Evolutionary conservation across 2,113 vertebrate genomes (phyloP), one percentile per base, ranked within the genome.

Genomic region (Hassar affinis): DNA sequence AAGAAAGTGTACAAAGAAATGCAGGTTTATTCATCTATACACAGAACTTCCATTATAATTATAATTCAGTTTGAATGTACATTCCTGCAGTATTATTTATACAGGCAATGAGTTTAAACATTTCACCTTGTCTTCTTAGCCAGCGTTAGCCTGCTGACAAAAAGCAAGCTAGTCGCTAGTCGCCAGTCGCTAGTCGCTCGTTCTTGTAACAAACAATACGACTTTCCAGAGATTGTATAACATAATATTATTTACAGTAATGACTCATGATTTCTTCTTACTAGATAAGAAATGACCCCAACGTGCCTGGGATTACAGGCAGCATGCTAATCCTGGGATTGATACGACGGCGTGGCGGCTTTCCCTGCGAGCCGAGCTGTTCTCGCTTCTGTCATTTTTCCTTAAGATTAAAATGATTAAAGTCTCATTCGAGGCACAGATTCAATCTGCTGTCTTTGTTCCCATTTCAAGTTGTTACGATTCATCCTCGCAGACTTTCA

Each of bases 381-480:
- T 11, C 12, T 30, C 14, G 14, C 61, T 64, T 64, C 14, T 64
- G 14, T 71, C 22, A 71, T 45, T 47, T 45, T 38, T 42, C 35
- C 35, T 42, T 10, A 20, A 42, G 35, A 38, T 22, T 10, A 22
- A 38, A 6, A 1, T 42, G 35, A 68, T 68, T 71, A 74, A 74
- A 27, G 12, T 27, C 69, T 49, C 25, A 27, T 49, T 72, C 45
- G n/a, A 2, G 42, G 20, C 69, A 2, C 11, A 45, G 22, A n/a
- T 71, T 71, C 1, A 25, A n/a, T 72, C 69, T 49, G 69, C 42
- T 3, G 6, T 3, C 72, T 51, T 69, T 64, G 49, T 62, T 49
- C 15, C 27, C 25, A 30, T 71, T 72, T 30, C 59, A 66, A 80
- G 64, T 57, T 77, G 52, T 45, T 69, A 6, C 35, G 81, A 61